Percentiles rank a stretch among this genome's conserved stretches.
Conservation (phyloP, 2,797 vertebrate species). For the Calcarius lapponicus region DNA sequence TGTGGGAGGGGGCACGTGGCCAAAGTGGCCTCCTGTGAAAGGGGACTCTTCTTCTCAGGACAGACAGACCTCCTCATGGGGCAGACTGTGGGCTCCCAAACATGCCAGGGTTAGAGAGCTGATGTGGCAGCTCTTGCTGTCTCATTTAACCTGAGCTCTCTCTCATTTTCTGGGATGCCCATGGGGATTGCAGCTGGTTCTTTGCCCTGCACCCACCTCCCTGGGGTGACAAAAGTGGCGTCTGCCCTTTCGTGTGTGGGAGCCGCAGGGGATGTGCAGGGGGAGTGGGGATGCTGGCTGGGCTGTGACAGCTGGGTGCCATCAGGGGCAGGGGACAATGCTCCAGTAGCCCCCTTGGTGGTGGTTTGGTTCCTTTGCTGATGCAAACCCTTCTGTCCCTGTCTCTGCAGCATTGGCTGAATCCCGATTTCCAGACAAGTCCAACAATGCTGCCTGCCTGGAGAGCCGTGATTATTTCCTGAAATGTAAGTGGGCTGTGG, state of each 20-base stretch:
- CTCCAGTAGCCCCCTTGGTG: background rate
- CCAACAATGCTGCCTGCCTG: constrained; percentile 44
- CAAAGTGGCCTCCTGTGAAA: constrained; percentile 47
- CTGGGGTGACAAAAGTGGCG: background rate
- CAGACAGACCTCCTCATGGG: background rate
- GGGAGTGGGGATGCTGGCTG: background rate
- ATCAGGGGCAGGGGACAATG: background rate
- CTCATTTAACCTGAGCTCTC: background rate
- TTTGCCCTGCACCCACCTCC: accelerated
- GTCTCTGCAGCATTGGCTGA: background rate
- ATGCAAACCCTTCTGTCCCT: background rate
- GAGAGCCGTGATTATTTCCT: constrained; percentile 77
- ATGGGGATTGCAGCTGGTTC: accelerated
- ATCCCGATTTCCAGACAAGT: constrained; percentile 63
- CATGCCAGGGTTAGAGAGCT: background rate
- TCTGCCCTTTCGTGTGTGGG: background rate
- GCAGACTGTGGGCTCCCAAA: background rate
- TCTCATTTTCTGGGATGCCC: background rate
- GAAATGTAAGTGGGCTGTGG: constrained; percentile 71
- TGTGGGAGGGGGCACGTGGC: constrained; percentile 31
- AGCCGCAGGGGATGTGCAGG: background rate
- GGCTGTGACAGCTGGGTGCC: background rate
- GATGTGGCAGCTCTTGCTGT: background rate
- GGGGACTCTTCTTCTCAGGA: constrained; percentile 22
- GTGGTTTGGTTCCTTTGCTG: background rate